Percentiles rank a stretch among this genome's conserved stretches.
Conservation (phyloP, 2,888 invertebrate species). For the Quadroppia sp. region DNA sequence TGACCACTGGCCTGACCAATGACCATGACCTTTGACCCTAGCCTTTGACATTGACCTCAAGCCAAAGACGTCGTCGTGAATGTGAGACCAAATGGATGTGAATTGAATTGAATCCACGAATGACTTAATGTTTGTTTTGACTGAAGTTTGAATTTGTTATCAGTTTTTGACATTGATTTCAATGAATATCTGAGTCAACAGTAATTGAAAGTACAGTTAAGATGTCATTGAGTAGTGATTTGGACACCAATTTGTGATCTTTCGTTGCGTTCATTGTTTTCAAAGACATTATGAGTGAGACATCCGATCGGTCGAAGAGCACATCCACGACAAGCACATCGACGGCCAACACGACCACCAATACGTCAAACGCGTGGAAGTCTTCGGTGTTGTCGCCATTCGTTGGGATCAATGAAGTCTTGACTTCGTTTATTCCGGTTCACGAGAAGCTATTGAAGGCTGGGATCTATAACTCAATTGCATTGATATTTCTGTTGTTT, state of each 20-base stretch:
- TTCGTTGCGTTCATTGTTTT: no score
- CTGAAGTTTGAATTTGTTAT: neutral
- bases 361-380: neutral
- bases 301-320: neutral
- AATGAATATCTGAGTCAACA: no score
- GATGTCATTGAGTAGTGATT: neutral
- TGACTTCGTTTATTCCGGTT: constrained; percentile 58
- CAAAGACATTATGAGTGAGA: neutral
- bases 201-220: neutral
- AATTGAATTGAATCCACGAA: neutral
- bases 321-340: neutral
- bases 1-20: no score
- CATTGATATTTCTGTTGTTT: constrained; percentile 65
- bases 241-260: neutral
- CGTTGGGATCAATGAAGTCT: constrained; percentile 33
- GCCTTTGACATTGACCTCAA: no score
- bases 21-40: no score
- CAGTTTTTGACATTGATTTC: neutral
- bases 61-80: no score
- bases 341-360: neutral
- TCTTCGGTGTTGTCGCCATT: neutral
- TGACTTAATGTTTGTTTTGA: neutral
- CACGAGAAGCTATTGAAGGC: constrained; percentile 85
- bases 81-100: neutral
- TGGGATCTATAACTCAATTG: constrained; percentile 82